A percentile compares a stretch with the other conserved stretches of the same genome.
Evolutionary conservation across 1,140 invertebrate genomes (phyloP).

Genomic region (Oreohelix idahoensis): DNA sequence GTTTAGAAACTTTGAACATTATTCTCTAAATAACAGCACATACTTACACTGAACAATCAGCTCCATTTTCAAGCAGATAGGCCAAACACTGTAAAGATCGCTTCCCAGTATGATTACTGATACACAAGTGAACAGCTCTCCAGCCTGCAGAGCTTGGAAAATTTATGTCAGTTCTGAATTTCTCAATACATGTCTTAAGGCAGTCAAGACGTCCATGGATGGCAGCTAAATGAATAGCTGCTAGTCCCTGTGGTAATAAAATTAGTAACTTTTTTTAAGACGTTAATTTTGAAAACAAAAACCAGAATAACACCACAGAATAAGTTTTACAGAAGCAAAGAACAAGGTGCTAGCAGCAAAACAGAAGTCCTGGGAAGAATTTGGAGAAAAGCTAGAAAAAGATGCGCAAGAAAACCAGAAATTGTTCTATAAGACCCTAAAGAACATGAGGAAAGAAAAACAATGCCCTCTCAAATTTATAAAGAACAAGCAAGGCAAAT

Average conservation of each 20-base stretch:
- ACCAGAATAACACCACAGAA: no score
- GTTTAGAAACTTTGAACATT: no score
- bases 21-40: background rate
- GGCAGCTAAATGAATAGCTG: constrained; percentile 69
- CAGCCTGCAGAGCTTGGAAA: constrained; percentile 70
- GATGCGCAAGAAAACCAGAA: no score
- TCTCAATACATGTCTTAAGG: constrained; percentile 70
- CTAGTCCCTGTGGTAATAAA: constrained; percentile 63
- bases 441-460: no score
- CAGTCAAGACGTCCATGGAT: constrained; percentile 72
- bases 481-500: no score
- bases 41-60: constrained; percentile 70
- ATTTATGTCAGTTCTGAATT: constrained; percentile 70
- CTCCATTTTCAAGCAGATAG: constrained; percentile 70
- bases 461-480: no score
- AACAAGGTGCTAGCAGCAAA: no score
- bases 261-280: background rate
- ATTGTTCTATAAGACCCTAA: no score
- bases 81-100: constrained; percentile 65
- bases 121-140: constrained; percentile 70
- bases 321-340: no score
- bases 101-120: constrained; percentile 72
- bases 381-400: no score
- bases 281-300: no score
- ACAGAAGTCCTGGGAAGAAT: no score